These are phyloP conservation scores for Cheumatopsyche charites DNA, from an alignment of 1,140 invertebrate species.

Conservation along the genomic window DNA sequence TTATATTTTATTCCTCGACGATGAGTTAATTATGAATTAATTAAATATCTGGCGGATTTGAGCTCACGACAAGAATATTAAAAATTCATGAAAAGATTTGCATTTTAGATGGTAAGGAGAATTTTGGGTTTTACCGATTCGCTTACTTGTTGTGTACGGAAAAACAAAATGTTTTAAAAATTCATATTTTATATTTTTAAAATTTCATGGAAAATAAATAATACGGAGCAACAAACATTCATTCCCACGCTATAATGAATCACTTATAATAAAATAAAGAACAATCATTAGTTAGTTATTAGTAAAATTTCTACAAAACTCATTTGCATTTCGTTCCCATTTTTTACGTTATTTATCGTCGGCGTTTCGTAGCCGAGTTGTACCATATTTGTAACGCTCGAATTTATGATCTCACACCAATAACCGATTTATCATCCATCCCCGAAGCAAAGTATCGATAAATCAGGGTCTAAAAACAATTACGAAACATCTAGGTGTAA, in stretches of 20 bases:
- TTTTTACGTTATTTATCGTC: constrained; percentile 10
- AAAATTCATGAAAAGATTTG: constrained; percentile 30
- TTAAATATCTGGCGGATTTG: constrained; percentile 1
- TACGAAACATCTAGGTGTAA: constrained; percentile 8
- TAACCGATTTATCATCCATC: constrained; percentile 32
- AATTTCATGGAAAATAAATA: too few species aligned
- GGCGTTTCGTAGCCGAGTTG: constrained; percentile 9
- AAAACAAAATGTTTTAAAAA: background rate
- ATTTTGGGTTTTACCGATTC: background rate
- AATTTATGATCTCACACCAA: constrained; percentile 33
- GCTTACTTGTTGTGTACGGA: constrained; percentile 1
- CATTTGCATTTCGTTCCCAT: constrained; percentile 15
- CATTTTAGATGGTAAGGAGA: constrained; percentile 7
- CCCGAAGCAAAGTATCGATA: constrained; percentile 16
- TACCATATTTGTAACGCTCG: constrained; percentile 22
- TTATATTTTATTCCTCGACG: background rate
- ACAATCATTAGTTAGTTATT: too few species aligned
- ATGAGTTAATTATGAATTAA: constrained; percentile 2
- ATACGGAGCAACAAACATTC: too few species aligned
- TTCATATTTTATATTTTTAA: too few species aligned
- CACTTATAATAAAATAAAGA: too few species aligned
- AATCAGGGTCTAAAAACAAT: constrained; percentile 30
- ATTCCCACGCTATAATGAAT: too few species aligned
- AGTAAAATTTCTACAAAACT: background rate
- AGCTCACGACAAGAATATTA: background rate